Evolutionary conservation across 2,113 vertebrate genomes (phyloP).

Genomic region (Centropus bengalensis): DNA sequence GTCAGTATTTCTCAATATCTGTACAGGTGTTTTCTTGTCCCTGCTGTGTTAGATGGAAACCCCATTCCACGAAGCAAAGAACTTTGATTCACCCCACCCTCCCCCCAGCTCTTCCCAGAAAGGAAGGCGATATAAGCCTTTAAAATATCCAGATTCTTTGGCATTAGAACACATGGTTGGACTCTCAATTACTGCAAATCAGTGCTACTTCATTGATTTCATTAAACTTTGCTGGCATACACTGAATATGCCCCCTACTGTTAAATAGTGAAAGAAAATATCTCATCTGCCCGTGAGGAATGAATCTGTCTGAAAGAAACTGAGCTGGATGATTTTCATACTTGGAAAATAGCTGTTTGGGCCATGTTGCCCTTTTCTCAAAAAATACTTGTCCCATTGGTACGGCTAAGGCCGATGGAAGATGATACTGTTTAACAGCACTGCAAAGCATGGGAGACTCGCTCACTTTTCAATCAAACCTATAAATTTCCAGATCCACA

Average conservation of each 20-base stretch:
- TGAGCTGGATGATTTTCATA: slow-evolving; percentile 40
- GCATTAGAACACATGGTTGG: slow-evolving; percentile 52
- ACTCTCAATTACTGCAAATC: slow-evolving; percentile 63
- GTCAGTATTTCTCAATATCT: neutral
- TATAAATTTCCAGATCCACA: neutral
- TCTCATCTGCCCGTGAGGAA: slow-evolving; percentile 12
- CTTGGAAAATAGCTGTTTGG: neutral
- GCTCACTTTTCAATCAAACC: slow-evolving; percentile 9
- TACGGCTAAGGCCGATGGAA: neutral
- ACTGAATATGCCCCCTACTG: slow-evolving; percentile 54
- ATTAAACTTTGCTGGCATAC: slow-evolving; percentile 59
- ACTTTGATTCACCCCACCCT: neutral
- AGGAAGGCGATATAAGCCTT: neutral
- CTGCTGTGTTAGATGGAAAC: neutral
- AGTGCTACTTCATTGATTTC: slow-evolving; percentile 64
- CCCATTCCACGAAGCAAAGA: neutral
- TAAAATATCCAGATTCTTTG: slow-evolving; percentile 41
- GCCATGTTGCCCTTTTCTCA: neutral
- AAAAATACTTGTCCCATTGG: neutral
- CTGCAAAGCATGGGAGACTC: neutral
- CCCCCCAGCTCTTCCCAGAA: neutral
- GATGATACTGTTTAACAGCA: neutral
- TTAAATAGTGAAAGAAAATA: slow-evolving; percentile 39
- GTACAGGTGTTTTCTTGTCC: neutral
- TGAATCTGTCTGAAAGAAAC: slow-evolving; percentile 19